These are phyloP conservation scores for Stomatorhinus ivindoensis DNA, from an alignment of 2,113 vertebrate species.

Conservation along the genomic window DNA sequence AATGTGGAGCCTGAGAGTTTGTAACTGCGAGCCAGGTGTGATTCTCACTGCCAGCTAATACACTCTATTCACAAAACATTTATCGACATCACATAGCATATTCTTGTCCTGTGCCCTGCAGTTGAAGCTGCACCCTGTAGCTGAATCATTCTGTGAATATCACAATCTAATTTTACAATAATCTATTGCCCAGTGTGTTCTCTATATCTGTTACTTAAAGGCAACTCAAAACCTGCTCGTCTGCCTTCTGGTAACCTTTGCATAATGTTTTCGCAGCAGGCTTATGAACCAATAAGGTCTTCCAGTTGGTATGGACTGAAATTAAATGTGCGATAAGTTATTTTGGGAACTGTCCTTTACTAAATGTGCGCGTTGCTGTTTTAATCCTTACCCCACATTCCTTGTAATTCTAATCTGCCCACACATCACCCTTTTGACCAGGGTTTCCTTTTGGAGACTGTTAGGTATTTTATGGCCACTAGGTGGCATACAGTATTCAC, in stretches of 20 bases:
- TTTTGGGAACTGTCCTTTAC: not conserved
- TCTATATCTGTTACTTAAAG: not conserved
- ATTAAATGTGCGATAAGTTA: not conserved
- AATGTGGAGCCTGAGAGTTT: not conserved
- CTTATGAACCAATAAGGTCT: not conserved
- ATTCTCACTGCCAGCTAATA: not conserved
- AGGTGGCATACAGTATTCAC: not conserved
- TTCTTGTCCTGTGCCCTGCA: not conserved
- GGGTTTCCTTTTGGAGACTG: not conserved
- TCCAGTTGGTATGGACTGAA: not conserved
- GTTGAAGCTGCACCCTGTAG: not conserved
- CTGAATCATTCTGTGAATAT: not conserved
- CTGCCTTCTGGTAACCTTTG: not conserved
- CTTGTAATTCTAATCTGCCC: not conserved
- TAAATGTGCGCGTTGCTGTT: not conserved
- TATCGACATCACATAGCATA: not conserved
- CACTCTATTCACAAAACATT: not conserved
- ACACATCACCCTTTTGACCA: not conserved
- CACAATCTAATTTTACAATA: not conserved
- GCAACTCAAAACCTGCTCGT: not conserved
- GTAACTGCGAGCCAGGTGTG: not conserved
- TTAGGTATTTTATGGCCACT: not conserved
- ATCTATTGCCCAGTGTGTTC: not conserved
- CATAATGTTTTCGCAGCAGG: not conserved
- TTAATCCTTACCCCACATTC: not conserved